These are phyloP conservation scores for Phallusia fumigata DNA, from an alignment of 23 tunicate species.

Conservation along the genomic window DNA sequence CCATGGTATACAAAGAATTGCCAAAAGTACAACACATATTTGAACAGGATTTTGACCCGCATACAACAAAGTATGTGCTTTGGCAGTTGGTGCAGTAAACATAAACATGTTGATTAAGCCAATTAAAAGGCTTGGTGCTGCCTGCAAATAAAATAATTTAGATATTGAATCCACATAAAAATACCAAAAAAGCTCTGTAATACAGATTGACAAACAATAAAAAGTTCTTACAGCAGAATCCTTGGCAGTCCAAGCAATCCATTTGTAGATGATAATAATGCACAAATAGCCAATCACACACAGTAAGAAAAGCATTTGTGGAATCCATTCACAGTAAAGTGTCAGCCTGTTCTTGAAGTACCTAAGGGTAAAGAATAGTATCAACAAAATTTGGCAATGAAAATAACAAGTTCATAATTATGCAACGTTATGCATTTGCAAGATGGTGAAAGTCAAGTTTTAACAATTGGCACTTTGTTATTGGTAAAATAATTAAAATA, in stretches of 20 bases:
- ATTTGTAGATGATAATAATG: conserved; percentile 65
- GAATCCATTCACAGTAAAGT: conserved; percentile 68
- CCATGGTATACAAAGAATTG: conserved; percentile 83
- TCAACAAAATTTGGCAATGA: too few species aligned
- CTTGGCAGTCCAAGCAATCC: conserved; percentile 65
- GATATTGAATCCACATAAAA: not conserved
- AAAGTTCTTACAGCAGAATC: conserved; percentile 37
- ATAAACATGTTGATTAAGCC: conserved; percentile 92
- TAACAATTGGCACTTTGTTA: too few species aligned
- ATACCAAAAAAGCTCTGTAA: not conserved
- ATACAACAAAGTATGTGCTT: conserved; percentile 29
- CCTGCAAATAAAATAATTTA: conserved; percentile 8
- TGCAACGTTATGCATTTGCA: too few species aligned
- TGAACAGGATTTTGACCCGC: conserved; percentile 34
- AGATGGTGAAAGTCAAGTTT: too few species aligned
- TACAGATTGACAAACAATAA: not conserved
- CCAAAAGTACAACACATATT: conserved; percentile 53
- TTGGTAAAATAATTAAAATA: too few species aligned
- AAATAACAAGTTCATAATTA: too few species aligned
- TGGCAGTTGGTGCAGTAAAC: conserved; percentile 50
- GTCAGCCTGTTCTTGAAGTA: conserved; percentile 1
- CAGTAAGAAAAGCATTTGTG: conserved; percentile 63
- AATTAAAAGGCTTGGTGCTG: conserved; percentile 85
- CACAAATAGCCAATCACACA: conserved; percentile 77
- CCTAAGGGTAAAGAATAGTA: not conserved